Base-by-base conservation (phyloP, 2,797 vertebrate species). In the Coccyzus lansbergi region DNA sequence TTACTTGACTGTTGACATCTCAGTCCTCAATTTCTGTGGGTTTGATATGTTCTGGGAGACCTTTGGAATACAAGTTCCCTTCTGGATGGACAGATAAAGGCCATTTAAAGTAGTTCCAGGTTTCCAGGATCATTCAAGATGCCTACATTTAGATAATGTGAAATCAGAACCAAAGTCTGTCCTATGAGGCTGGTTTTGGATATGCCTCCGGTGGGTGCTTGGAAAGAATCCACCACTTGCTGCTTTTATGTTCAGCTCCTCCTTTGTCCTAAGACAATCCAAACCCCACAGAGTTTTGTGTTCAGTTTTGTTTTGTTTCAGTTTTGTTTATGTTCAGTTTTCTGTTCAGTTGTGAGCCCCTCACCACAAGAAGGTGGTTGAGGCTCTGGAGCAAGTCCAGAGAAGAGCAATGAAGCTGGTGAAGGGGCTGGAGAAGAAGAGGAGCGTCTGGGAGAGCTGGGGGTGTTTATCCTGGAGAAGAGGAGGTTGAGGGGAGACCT, bases 141-240 rank as follows among this genome's bases (percentile, higher is more conserved):
- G 34, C 38, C 26, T 86, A 2, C 7, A 10, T 56, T 83, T 86
- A 65, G 49, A 36, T 74, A 63, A 67, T 55, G 34, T 28, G 80
- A 83, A 83, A 72, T 67, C 7, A 31, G 31, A 90, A 62, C 16
- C 24, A 38, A 26, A 75, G 9, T 71, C 56, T 59, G 53, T 59
- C 62, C 5, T 10, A 0, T 34, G 29, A 71, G 31, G 14, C 9
- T 64, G 20, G n/a, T 77, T 63, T 53, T 86, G 28, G 22, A 59
- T 48, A 10, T 74, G 38, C 33, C 33, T 48, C 17, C 4, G 7
- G 10, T 4, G 1, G n/a, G 12, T 1, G 0, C 19, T 31, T 74
- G 6, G 31, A 28, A 53, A 34, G 74, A 65, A 34, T 51, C 75
- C 18, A 29, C 8, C 0, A 2, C 29, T 40, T 28, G 7, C 28